Conservation (phyloP, 2,113 vertebrate genomes). For the Gasterosteus aculeatus region DNA sequence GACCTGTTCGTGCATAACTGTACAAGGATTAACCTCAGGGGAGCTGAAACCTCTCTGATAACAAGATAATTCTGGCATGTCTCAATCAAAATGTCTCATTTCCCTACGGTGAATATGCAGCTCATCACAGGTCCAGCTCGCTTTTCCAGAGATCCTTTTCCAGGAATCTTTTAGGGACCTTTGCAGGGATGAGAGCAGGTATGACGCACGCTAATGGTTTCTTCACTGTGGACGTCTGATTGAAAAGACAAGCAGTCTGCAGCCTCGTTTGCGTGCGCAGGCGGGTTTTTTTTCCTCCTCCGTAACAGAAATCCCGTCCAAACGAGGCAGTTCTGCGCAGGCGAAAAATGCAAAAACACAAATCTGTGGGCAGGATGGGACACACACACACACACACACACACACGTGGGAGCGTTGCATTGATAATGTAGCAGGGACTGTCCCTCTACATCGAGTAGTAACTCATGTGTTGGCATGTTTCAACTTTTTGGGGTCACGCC, state of each 20-base stretch:
- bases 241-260: not conserved
- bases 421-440: not conserved
- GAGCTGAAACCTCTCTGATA: not conserved
- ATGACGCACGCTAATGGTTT: not conserved
- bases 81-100: not conserved
- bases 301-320: not conserved
- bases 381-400: not conserved
- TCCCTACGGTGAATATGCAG: not conserved
- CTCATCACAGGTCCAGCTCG: not conserved
- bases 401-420: not conserved
- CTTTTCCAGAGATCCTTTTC: not conserved
- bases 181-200: not conserved
- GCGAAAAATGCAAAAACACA: not conserved
- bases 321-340: not conserved
- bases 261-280: not conserved
- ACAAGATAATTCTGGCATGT: not conserved
- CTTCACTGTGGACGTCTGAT: not conserved
- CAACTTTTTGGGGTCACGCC: too few species aligned
- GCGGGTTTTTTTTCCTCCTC: not conserved
- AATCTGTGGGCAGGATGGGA: not conserved
- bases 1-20: constrained; percentile 17
- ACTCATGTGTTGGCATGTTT: too few species aligned
- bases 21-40: not conserved
- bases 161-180: not conserved
- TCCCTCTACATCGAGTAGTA: not conserved